Percentiles rank a stretch among this genome's conserved stretches.
These are phyloP conservation scores for Myripristis jacobus DNA, from an alignment of 2,797 vertebrate species.

Conservation along the genomic window DNA sequence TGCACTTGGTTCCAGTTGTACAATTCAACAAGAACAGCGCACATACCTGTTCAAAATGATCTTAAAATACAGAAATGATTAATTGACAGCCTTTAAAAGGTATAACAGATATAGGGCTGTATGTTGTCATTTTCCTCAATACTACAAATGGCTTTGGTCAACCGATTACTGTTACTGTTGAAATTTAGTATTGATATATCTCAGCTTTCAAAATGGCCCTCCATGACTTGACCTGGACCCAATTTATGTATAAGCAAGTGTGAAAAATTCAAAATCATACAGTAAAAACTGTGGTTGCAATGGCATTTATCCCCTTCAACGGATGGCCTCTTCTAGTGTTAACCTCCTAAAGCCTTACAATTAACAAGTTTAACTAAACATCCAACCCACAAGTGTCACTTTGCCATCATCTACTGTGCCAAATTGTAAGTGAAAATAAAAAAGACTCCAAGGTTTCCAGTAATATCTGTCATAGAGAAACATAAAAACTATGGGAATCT, in stretches of 20 bases:
- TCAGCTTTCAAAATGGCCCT: too few relatives aligned
- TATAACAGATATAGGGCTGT: background rate
- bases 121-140: background rate
- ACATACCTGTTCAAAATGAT: slow-evolving; percentile 37
- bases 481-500: background rate
- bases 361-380: too few relatives aligned
- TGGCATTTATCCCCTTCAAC: too few relatives aligned
- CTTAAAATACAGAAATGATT: slow-evolving; percentile 43
- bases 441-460: background rate
- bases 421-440: too few relatives aligned
- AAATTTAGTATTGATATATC: too few relatives aligned
- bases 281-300: too few relatives aligned
- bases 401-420: background rate
- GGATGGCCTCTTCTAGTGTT: too few relatives aligned
- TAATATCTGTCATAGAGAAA: background rate
- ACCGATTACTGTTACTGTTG: too few relatives aligned
- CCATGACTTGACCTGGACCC: too few relatives aligned
- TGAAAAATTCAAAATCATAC: too few relatives aligned
- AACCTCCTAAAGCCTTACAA: too few relatives aligned
- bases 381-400: background rate
- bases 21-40: slow-evolving; percentile 42
- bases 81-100: slow-evolving; percentile 32
- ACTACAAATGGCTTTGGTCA: background rate
- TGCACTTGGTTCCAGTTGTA: slow-evolving; percentile 49
- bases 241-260: too few relatives aligned